Evolutionary conservation across 2,113 vertebrate species (phyloP).

Genomic region (Acinonyx jubatus): DNA sequence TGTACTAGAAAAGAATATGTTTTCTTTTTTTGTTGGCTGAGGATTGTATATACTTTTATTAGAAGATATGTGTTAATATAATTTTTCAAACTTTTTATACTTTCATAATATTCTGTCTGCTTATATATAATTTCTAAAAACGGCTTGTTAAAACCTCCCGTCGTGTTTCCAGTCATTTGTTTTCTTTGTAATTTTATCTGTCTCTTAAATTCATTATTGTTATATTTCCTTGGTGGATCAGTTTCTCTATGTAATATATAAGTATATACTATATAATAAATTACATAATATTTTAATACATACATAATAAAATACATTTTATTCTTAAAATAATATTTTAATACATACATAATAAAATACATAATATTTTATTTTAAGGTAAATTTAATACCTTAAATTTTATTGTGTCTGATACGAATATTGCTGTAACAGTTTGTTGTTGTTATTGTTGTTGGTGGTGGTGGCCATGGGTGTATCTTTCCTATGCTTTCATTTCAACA

Average conservation of each 20-base stretch:
- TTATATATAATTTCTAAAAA: background rate
- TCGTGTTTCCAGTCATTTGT: background rate
- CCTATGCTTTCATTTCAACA: background rate
- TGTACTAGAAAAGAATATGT: background rate
- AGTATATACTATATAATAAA: background rate
- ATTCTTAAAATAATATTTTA: no score
- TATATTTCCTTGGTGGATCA: background rate
- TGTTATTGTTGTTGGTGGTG: background rate
- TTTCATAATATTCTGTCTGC: background rate
- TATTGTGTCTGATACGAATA: background rate
- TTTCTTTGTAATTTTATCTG: constrained; percentile 1
- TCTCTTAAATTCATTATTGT: constrained; percentile 41
- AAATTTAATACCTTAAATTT: background rate
- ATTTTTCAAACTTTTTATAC: background rate
- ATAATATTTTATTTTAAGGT: no score
- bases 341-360: no score
- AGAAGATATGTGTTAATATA: background rate
- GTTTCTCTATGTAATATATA: background rate
- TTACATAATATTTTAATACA: background rate
- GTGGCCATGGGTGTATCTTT: background rate
- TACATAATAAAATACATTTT: no score
- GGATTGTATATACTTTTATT: background rate
- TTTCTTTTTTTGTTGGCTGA: background rate
- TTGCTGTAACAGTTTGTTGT: background rate
- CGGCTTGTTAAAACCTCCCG: background rate